Conservation (phyloP, 2,888 invertebrate genomes). For the Caenorhabditis sp. region DNA sequence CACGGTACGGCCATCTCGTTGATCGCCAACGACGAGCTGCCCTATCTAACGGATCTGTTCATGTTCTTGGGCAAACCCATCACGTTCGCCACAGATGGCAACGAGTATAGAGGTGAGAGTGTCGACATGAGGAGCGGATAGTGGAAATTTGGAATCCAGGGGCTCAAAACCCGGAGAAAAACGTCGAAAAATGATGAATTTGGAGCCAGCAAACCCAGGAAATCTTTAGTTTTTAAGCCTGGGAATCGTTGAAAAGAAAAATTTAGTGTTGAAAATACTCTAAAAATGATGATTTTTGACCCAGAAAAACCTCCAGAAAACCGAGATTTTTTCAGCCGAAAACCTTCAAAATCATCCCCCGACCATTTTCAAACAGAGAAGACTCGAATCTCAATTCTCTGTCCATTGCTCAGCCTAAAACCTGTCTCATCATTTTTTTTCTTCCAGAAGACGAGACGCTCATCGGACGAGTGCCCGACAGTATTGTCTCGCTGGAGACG, state of each 20-base stretch:
- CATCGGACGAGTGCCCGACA: slow-evolving; percentile 91
- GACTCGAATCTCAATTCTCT: neutral
- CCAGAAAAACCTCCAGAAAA: neutral
- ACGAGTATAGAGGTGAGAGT: slow-evolving; percentile 71
- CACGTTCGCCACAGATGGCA: slow-evolving; percentile 83
- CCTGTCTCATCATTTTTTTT: too few relatives aligned
- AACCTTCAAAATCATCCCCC: neutral
- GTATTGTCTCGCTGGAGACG: slow-evolving; percentile 90
- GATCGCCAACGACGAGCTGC: slow-evolving; percentile 92
- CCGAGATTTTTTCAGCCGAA: neutral
- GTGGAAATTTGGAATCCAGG: neutral
- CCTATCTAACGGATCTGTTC: slow-evolving; percentile 95
- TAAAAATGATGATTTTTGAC: neutral
- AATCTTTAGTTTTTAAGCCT: neutral
- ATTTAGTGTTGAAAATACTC: neutral
- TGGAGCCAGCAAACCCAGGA: neutral
- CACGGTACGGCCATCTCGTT: slow-evolving; percentile 93
- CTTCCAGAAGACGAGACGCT: slow-evolving; percentile 82
- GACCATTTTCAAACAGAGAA: too few relatives aligned
- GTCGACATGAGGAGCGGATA: too few relatives aligned
- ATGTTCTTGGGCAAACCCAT: slow-evolving; percentile 92
- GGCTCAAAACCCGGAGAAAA: neutral
- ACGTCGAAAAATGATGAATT: neutral
- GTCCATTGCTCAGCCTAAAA: neutral
- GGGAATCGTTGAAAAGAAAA: too few relatives aligned